A percentile compares a stretch with the other conserved stretches of the same genome.
These are phyloP conservation scores for Leptinotarsa lineolata DNA, from an alignment of 1,140 invertebrate species.

Conservation along the genomic window DNA sequence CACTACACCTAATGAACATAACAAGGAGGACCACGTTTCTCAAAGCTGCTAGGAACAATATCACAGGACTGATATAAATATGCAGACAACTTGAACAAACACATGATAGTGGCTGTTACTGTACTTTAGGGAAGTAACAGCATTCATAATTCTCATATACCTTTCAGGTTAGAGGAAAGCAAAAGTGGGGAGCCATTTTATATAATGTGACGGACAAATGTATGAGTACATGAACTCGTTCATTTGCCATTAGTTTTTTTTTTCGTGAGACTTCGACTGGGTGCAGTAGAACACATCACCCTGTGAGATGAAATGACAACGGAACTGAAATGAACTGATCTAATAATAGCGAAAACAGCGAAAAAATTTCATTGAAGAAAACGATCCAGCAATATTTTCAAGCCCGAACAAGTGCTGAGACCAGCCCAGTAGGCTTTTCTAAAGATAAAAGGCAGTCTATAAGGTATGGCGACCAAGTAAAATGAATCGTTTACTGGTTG, in stretches of 20 bases:
- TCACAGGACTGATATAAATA: slow-evolving; percentile 18
- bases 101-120: no score
- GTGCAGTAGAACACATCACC: not conserved
- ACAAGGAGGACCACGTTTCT: no score
- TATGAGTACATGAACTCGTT: no score
- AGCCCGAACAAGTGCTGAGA: slow-evolving; percentile 7
- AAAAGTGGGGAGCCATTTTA: no score
- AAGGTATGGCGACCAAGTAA: slow-evolving; percentile 42
- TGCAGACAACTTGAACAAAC: not conserved
- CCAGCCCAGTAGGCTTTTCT: slow-evolving; percentile 28
- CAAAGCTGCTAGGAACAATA: not conserved
- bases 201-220: no score
- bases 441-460: slow-evolving; percentile 29
- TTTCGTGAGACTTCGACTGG: no score
- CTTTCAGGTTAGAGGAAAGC: no score
- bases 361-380: slow-evolving; percentile 20
- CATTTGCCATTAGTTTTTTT: no score
- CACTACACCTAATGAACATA: no score
- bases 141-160: no score
- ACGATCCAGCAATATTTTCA: not conserved
- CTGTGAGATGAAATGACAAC: not conserved
- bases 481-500: slow-evolving; percentile 27
- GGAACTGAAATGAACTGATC: slow-evolving; percentile 5
- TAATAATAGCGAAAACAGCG: slow-evolving; percentile 3
- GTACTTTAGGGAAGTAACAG: no score